Base-by-base conservation (phyloP, 2,113 vertebrate genomes). In the Salminus brasiliensis region DNA sequence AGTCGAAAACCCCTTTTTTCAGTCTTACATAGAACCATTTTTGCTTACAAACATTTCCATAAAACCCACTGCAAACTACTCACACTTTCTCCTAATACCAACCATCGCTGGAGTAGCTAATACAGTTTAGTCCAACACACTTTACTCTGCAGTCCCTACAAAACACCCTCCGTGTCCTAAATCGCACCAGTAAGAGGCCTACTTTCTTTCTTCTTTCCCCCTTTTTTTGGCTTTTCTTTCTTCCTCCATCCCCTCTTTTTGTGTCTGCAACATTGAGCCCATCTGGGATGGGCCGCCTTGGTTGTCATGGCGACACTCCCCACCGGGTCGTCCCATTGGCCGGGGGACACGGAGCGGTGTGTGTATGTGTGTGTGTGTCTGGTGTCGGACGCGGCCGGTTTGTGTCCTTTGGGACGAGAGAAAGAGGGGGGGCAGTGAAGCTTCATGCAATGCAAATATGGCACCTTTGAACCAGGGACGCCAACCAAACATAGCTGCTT, bases 201-300 rank as follows among this genome's bases (percentile, higher is more conserved):
- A 79, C 62, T 63, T 79, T 72, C 62, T 36, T 47, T 49, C 41
- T 34, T 49, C 57, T 39, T 63, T 25, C 36, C 30, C 15, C 21
- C 41, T 8, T 60, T 41, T 15, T 41, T 9, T 41, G 49, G n/a
- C 43, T 53, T 65, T 72, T 36, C 67, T 43, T 57, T 36, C 60
- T 55, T 16, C 4, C 45, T 16, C 21, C 30, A 72, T 52, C 72
- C 74, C 23, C 47, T 74, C 69, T 83, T 83, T 81, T 80, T 85
- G 81, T 83, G 84, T 85, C 84, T 85, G 81, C 72, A 80, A 80
- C 84, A 83, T 80, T 78, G 77, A 83, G 72, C 81, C 84, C 84
- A 85, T 85, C 84, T 85, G 84, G 84, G 84, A 83, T 83, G 84
- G 84, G 84, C 78, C 60, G 69, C 76, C 73, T 69, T 59, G 2